Evolutionary conservation across 2,113 vertebrate genomes (phyloP).

Genomic region (Dasypus novemcinctus): DNA sequence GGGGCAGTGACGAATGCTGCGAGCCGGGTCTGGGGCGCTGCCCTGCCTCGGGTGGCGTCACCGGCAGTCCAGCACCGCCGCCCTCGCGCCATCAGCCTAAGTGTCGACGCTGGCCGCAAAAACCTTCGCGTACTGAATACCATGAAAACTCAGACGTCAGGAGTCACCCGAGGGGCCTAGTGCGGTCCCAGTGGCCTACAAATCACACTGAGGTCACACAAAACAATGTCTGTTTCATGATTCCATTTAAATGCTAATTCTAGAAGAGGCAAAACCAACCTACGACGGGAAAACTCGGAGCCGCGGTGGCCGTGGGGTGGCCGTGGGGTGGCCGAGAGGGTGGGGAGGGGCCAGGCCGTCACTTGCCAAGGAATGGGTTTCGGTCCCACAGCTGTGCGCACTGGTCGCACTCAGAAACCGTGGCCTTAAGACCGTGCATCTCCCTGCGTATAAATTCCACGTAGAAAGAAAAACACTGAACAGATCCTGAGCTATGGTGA

Average conservation of each 20-base stretch:
- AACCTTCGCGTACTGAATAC: not conserved
- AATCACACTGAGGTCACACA: not conserved
- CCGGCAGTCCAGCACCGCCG: too few species aligned
- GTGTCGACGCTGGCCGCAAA: accelerated
- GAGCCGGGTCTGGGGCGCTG: accelerated
- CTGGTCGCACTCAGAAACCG: too few species aligned
- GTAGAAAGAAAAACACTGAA: not conserved
- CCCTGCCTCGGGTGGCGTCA: not conserved
- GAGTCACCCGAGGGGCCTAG: not conserved
- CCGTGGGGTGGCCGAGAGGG: not conserved
- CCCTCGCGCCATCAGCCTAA: not conserved
- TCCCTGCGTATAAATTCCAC: not conserved
- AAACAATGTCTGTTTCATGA: not conserved
- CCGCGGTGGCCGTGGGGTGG: not conserved
- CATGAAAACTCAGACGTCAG: not conserved
- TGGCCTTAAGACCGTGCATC: not conserved
- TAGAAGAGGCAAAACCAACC: not conserved
- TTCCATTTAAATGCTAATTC: not conserved
- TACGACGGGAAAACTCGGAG: not conserved
- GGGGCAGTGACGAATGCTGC: not conserved
- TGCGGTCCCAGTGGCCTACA: not conserved
- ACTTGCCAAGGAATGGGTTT: too few species aligned
- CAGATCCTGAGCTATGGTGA: not conserved
- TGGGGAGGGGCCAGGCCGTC: too few species aligned
- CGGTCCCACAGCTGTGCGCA: too few species aligned